Base-by-base conservation (phyloP, 2,888 invertebrate species). In the Dicycla oo region DNA sequence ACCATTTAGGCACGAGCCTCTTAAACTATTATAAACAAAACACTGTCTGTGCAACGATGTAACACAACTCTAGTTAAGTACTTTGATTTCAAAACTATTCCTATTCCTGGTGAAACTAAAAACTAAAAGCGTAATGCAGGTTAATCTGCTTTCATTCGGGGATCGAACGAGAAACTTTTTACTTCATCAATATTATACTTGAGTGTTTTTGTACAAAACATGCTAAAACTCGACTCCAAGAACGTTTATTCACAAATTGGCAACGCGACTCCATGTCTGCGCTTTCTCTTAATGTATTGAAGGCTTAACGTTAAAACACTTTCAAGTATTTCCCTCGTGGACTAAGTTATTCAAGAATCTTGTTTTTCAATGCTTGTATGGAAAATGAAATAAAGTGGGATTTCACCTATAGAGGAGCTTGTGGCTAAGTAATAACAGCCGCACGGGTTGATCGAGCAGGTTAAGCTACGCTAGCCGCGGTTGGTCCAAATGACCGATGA, bases 211-310 rank as follows among this genome's bases (percentile, higher is more conserved):
- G 61, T 62, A 34, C 61, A 57, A 56, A 78, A 62, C 56, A 58
- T 57, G 20, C 13, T 45, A 23, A 45, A 62, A 77, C 20, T 61
- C 6, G 6, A 15, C 30, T 53, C 3, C 57, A 57, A 69, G 45
- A 57, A 78, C 69, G 75, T 69, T 75, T 51, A 58, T 62, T 60
- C 54, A 40, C 51, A 75, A 80, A 80, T 80, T 80, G 78, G 76
- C 49, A 53, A 49, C 60, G 20, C 56, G 47, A 69, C 78, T 65
- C 47, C 3, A 8, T 51, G 67, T 68, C 64, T 70, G 56, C 20
- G 51, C 20, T 69, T 60, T 75, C 60, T 63, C 40, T 80, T 45
- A 67, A 58, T 74, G 13, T 80, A 66, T 73, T 66, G 62, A 56
- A 61, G 53, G 30, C 54, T 60, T 60, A 10, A 79, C 79, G 54